Conservation (phyloP, 2,888 invertebrate species). For the Tenthredo mesomela region DNA sequence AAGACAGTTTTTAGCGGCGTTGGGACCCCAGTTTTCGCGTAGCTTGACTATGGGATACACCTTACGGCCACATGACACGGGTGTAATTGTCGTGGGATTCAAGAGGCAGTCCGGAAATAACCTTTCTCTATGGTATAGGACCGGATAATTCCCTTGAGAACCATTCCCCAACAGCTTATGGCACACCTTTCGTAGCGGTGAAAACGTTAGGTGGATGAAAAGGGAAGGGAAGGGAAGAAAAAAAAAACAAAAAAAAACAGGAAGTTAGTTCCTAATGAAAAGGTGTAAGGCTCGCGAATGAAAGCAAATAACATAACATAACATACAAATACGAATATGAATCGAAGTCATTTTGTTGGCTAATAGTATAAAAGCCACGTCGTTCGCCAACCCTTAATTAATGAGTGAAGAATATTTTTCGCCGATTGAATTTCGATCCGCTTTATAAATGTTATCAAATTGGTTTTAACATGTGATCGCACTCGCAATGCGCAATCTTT, state of each 20-base stretch:
- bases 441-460: too few species aligned
- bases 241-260: too few species aligned
- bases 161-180: conserved; percentile 37
- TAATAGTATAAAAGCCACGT: not conserved
- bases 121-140: conserved; percentile 9
- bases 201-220: conserved; percentile 34
- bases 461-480: too few species aligned
- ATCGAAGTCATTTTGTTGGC: not conserved
- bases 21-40: not conserved
- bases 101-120: conserved; percentile 35
- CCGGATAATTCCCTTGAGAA: conserved; percentile 33
- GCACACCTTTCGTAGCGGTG: conserved; percentile 3
- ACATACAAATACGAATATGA: not conserved
- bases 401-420: too few species aligned
- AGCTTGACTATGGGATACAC: conserved; percentile 11
- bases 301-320: not conserved
- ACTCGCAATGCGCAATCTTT: too few species aligned
- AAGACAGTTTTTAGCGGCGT: not conserved
- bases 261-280: not conserved
- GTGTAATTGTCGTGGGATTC: conserved; percentile 49
- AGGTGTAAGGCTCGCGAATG: not conserved
- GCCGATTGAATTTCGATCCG: too few species aligned
- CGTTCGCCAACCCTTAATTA: too few species aligned
- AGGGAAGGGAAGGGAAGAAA: too few species aligned
- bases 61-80: conserved; percentile 37